A percentile compares a stretch with the other conserved stretches of the same genome.
Evolutionary conservation across 2,113 vertebrate species (phyloP).

Genomic region (Pelusios castaneus): DNA sequence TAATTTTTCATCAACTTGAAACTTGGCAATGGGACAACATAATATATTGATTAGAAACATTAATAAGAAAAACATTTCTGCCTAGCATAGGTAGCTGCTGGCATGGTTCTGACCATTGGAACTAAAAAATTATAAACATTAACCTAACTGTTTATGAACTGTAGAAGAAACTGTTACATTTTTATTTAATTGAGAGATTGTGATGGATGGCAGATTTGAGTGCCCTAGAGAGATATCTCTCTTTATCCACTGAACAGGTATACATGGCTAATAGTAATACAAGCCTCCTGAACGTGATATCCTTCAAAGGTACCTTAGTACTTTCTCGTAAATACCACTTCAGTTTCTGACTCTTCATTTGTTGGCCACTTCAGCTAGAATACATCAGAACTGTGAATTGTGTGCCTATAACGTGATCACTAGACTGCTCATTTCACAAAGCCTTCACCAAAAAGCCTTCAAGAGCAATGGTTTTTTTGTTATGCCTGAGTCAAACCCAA

Average conservation of each 20-base stretch:
- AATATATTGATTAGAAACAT: background rate
- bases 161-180: background rate
- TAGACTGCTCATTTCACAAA: background rate
- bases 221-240: background rate
- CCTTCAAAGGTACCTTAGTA: background rate
- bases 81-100: background rate
- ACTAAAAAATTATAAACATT: background rate
- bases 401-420: background rate
- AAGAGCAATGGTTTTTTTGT: background rate
- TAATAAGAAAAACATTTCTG: background rate
- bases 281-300: background rate
- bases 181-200: background rate
- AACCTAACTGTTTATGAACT: background rate
- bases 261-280: background rate
- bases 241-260: background rate
- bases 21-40: background rate
- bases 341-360: background rate
- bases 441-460: background rate
- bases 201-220: background rate
- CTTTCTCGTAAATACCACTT: background rate
- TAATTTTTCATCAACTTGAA: background rate
- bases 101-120: background rate
- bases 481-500: background rate
- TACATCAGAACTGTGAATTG: background rate
- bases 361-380: background rate